Evolutionary conservation across 2,797 vertebrate species (phyloP).

Genomic region (Leontocebus nigricollis): DNA sequence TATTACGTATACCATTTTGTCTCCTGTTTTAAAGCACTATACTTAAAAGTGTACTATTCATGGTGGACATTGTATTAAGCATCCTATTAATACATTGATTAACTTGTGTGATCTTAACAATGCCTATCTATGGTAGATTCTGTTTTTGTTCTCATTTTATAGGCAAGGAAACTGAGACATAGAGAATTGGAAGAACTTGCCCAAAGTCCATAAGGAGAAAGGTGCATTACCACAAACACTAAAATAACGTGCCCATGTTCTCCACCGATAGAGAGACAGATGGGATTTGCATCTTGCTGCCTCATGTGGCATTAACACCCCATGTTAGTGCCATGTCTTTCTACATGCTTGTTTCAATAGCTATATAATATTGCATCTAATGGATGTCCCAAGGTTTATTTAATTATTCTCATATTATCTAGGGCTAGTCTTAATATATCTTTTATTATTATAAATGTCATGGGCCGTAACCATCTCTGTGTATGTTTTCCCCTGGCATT

Average conservation of each 20-base stretch:
- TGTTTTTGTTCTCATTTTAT: neutral
- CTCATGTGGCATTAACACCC: neutral
- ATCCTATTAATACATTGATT: neutral
- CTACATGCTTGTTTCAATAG: neutral
- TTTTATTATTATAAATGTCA: neutral
- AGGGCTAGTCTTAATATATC: neutral
- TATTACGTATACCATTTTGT: neutral
- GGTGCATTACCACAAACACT: neutral
- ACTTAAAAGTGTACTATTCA: neutral
- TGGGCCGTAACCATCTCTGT: neutral
- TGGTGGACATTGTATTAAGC: neutral
- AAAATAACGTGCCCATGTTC: neutral
- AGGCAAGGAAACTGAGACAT: neutral
- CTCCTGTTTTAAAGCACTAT: neutral
- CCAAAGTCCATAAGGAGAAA: neutral
- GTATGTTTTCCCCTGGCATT: neutral
- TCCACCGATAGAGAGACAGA: neutral
- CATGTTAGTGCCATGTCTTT: neutral
- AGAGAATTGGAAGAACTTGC: neutral
- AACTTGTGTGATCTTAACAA: neutral
- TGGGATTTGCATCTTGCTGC: neutral
- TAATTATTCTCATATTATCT: neutral
- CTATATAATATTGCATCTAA: neutral
- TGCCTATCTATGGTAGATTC: neutral
- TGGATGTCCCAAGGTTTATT: neutral